phyloP scores from a whole-genome alignment of 1,140 invertebrate genomes.

The Drosophila arizonae region DNA sequence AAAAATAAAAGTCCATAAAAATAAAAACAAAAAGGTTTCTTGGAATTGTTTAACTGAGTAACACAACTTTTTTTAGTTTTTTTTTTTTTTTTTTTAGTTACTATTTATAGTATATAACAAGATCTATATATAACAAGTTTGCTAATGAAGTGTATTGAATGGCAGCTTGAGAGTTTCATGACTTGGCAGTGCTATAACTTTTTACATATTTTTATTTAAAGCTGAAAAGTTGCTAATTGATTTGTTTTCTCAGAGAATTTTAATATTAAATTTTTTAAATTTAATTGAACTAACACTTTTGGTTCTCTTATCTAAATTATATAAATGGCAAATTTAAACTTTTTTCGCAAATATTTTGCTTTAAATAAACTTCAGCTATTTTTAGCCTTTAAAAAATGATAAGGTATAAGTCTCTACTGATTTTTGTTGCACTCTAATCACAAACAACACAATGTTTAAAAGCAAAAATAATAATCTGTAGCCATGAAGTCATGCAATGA shows the following conservation, averaged over 20 bases:
- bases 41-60: conserved; percentile 12
- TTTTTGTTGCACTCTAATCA: conserved; percentile 1
- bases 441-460: conserved; percentile 3
- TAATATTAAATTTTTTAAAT: too few species aligned
- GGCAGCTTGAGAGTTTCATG: conserved; percentile 23
- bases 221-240: not conserved
- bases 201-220: not conserved
- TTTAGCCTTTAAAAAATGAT: conserved; percentile 22
- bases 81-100: conserved; percentile 5
- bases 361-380: conserved; percentile 18
- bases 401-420: conserved; percentile 5
- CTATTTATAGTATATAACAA: not conserved
- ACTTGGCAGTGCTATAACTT: conserved; percentile 34
- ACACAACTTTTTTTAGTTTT: not conserved
- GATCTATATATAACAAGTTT: conserved; percentile 56
- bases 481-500: conserved; percentile 35
- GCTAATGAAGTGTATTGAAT: conserved; percentile 36
- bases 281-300: too few species aligned
- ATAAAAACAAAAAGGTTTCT: conserved; percentile 33
- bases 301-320: too few species aligned
- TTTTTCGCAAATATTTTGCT: not conserved
- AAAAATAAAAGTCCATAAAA: conserved; percentile 9
- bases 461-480: conserved; percentile 17
- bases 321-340: too few species aligned
- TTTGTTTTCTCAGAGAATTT: too few species aligned